Percentiles rank a stretch among this genome's conserved stretches.
Evolutionary conservation across 2,113 vertebrate genomes (phyloP).

Genomic region (Lipotes vexillifer): DNA sequence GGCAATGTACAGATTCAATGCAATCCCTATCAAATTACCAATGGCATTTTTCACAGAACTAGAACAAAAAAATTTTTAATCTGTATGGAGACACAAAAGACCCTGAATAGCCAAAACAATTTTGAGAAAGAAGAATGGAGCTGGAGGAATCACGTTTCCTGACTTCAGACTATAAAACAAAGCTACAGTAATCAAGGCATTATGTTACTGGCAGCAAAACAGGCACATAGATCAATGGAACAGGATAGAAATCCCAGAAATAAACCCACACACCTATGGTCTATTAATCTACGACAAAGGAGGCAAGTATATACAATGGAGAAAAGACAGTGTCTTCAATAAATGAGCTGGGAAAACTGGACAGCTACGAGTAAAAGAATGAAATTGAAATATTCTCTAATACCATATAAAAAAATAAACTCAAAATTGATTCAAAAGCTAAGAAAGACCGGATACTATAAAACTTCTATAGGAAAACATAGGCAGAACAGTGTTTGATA

Average conservation of each 20-base stretch:
- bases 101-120: not conserved
- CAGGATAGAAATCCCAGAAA: not conserved
- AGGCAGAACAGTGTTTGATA: not conserved
- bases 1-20: not conserved
- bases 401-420: not conserved
- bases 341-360: too few species aligned
- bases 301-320: not conserved
- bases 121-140: not conserved
- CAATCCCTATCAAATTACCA: not conserved
- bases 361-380: not conserved
- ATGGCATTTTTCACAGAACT: not conserved
- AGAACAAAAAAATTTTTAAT: not conserved
- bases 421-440: not conserved
- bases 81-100: not conserved
- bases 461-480: not conserved
- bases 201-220: not conserved
- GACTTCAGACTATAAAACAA: not conserved
- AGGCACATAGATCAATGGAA: not conserved
- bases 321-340: too few species aligned
- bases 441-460: not conserved
- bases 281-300: too few species aligned
- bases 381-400: not conserved
- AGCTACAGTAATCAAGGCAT: not conserved
- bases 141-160: not conserved
- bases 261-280: too few species aligned